These are phyloP conservation scores for Rostratula benghalensis DNA, from an alignment of 2,113 vertebrate species.

Conservation along the genomic window DNA sequence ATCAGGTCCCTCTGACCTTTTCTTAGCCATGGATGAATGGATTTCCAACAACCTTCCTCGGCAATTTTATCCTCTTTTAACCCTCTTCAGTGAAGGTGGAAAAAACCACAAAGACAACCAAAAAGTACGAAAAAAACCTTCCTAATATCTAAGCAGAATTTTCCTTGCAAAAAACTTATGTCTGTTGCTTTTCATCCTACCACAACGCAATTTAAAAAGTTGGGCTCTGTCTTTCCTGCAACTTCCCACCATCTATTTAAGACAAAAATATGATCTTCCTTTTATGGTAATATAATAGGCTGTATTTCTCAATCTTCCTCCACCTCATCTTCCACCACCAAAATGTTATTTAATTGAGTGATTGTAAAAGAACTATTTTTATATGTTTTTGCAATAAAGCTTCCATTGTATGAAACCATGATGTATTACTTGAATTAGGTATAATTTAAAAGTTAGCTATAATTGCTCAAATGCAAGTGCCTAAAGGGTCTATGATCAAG, in stretches of 20 bases:
- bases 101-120: too few species aligned
- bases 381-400: background rate
- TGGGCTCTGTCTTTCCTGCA: background rate
- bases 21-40: background rate
- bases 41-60: background rate
- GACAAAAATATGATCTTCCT: background rate
- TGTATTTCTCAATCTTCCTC: background rate
- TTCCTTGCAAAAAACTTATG: background rate
- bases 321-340: background rate
- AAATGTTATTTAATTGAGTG: background rate
- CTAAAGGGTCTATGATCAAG: background rate
- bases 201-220: background rate
- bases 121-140: background rate
- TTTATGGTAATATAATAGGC: background rate
- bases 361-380: background rate
- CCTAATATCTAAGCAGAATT: background rate
- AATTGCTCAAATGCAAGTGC: conserved; percentile 4
- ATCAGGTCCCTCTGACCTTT: background rate
- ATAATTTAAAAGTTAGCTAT: background rate
- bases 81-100: rapidly evolving
- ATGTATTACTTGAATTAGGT: background rate
- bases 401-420: background rate
- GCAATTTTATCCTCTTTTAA: background rate
- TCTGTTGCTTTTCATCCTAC: background rate
- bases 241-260: background rate